Evolutionary conservation across 2,113 vertebrate genomes (phyloP).

Genomic region (Hepsetus odoe): DNA sequence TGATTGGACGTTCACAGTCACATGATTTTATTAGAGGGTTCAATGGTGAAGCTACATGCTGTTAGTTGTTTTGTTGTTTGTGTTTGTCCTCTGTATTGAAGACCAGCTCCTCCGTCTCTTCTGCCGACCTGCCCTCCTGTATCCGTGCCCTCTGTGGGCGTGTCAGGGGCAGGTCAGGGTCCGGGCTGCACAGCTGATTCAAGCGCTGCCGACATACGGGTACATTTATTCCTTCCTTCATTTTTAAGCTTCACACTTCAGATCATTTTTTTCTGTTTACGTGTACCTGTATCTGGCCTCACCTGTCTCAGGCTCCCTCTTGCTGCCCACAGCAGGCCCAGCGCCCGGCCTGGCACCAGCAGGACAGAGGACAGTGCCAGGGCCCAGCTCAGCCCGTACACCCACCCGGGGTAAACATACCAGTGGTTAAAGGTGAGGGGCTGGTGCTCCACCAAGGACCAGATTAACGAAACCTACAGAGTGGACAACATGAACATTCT

Average conservation of each 20-base stretch:
- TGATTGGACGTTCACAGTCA: too few species aligned
- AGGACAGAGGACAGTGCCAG: conserved; percentile 59
- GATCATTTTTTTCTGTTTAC: too few species aligned
- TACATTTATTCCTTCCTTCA: neutral
- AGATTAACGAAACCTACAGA: conserved; percentile 53
- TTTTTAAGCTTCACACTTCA: too few species aligned
- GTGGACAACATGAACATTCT: too few species aligned
- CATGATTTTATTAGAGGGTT: neutral
- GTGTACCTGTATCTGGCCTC: neutral
- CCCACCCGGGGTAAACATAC: conserved; percentile 62
- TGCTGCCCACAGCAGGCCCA: neutral
- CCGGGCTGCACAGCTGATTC: conserved; percentile 52
- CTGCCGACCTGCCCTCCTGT: neutral
- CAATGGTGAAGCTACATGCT: neutral
- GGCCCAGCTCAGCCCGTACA: conserved; percentile 59
- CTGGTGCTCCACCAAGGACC: conserved; percentile 55
- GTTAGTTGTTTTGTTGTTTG: neutral
- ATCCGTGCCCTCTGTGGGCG: conserved; percentile 32
- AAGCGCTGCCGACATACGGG: conserved; percentile 52
- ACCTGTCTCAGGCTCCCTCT: conserved; percentile 43
- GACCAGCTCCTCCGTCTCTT: conserved; percentile 19
- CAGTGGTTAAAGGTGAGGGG: conserved; percentile 56
- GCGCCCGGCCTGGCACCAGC: conserved; percentile 52
- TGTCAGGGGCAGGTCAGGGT: conserved; percentile 13
- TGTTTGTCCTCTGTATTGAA: neutral